Evolutionary conservation across 1,140 invertebrate genomes (phyloP).

Genomic region (Amyelois transitella): DNA sequence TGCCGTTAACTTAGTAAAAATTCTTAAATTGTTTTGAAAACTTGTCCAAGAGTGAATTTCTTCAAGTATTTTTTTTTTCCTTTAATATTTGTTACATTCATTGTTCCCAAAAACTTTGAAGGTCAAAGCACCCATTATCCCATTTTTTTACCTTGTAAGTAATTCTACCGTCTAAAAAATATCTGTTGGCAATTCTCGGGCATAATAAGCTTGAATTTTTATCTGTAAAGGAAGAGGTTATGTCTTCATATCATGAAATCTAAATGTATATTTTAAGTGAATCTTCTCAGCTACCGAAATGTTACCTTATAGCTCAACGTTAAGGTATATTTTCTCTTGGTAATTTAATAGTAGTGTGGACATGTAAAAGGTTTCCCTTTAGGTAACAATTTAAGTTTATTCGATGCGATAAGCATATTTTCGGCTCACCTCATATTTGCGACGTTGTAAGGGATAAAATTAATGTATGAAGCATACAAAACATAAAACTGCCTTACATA

Average conservation of each 20-base stretch:
- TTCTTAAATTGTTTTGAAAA: too few relatives aligned
- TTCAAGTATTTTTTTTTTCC: too few relatives aligned
- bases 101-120: not conserved
- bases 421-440: slow-evolving; percentile 1
- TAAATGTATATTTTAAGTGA: slow-evolving; percentile 1
- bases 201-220: not conserved
- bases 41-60: too few relatives aligned
- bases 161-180: not conserved
- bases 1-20: too few relatives aligned
- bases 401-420: not conserved
- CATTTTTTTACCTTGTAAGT: not conserved
- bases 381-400: slow-evolving; percentile 6
- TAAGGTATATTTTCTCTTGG: not conserved
- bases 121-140: not conserved
- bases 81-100: not conserved
- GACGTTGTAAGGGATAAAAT: not conserved
- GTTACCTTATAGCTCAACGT: not conserved
- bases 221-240: not conserved
- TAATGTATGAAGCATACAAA: not conserved
- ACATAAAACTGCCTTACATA: too few relatives aligned
- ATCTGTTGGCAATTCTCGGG: not conserved
- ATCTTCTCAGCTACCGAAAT: not conserved
- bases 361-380: not conserved
- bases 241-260: slow-evolving; percentile 2
- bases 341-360: not conserved